phyloP scores from a whole-genome alignment of 1,140 invertebrate genomes.

The Saccostrea glomerata region DNA sequence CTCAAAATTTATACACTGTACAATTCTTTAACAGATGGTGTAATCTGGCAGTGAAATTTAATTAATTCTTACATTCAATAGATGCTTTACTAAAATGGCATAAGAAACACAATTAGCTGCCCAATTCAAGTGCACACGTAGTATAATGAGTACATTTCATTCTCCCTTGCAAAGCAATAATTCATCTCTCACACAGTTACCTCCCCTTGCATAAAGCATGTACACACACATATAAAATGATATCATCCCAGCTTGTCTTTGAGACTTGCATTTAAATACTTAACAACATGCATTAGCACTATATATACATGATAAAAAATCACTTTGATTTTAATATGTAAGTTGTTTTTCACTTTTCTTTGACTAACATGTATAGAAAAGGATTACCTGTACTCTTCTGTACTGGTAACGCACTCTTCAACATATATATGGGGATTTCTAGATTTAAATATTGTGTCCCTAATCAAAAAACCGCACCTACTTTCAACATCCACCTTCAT shows the following conservation, averaged over 20 bases:
- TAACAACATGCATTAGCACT: constrained; percentile 31
- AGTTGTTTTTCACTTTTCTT: too few relatives aligned
- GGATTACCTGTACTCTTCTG: neutral
- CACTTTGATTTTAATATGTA: neutral
- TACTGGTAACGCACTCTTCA: neutral
- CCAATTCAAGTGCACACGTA: neutral
- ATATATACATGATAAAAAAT: constrained; percentile 1
- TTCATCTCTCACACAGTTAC: constrained; percentile 1
- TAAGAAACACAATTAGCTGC: neutral
- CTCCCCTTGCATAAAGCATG: neutral
- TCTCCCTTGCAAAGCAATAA: neutral
- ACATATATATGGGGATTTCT: constrained; percentile 3
- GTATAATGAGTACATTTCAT: neutral
- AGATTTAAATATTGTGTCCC: neutral
- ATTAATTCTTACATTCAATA: constrained; percentile 17
- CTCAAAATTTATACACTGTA: constrained; percentile 1
- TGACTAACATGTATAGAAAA: neutral
- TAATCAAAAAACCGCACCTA: neutral
- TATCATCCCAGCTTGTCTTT: constrained; percentile 4
- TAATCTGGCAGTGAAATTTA: constrained; percentile 11
- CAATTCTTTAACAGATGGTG: constrained; percentile 1
- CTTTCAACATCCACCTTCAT: neutral
- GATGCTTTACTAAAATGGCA: neutral
- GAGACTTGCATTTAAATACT: constrained; percentile 14
- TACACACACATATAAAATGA: constrained; percentile 18